These are phyloP conservation scores for Clanis bilineata DNA, from an alignment of 2,888 invertebrate genomes.

Conservation along the genomic window DNA sequence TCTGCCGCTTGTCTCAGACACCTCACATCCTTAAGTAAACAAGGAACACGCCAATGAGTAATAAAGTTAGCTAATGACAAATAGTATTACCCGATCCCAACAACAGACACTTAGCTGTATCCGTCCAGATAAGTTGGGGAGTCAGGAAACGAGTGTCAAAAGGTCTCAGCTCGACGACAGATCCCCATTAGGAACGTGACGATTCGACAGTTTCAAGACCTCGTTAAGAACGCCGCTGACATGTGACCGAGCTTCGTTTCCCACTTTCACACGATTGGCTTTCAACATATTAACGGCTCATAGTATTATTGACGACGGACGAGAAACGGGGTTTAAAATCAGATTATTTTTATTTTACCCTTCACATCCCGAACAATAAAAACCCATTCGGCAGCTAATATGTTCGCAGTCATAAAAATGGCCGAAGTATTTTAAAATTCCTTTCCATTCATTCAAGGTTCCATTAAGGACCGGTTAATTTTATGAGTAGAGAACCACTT, in stretches of 20 bases:
- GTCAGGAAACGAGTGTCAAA: conserved; percentile 71
- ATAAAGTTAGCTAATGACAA: not conserved
- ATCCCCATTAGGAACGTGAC: conserved; percentile 73
- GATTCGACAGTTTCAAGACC: conserved; percentile 66
- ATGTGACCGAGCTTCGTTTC: conserved; percentile 50
- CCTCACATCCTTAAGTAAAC: conserved; percentile 53
- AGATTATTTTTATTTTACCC: conserved; percentile 31
- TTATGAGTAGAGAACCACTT: conserved; percentile 59
- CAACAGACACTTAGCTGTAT: conserved; percentile 22
- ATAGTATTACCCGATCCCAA: not conserved
- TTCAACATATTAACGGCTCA: conserved; percentile 54
- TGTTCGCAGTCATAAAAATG: conserved; percentile 36
- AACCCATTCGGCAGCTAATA: conserved; percentile 15
- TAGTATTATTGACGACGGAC: conserved; percentile 28
- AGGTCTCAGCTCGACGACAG: conserved; percentile 70
- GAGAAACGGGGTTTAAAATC: conserved; percentile 26
- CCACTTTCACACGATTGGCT: conserved; percentile 63
- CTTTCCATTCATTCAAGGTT: conserved; percentile 49
- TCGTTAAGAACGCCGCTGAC: conserved; percentile 52
- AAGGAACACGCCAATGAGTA: conserved; percentile 38
- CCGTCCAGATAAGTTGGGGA: conserved; percentile 43
- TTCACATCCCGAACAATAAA: conserved; percentile 31
- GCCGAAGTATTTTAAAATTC: conserved; percentile 57
- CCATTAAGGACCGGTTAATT: conserved; percentile 63
- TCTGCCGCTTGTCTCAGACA: conserved; percentile 43